Conservation (phyloP, 2,888 invertebrate species). For the Chalcis sispes region DNA sequence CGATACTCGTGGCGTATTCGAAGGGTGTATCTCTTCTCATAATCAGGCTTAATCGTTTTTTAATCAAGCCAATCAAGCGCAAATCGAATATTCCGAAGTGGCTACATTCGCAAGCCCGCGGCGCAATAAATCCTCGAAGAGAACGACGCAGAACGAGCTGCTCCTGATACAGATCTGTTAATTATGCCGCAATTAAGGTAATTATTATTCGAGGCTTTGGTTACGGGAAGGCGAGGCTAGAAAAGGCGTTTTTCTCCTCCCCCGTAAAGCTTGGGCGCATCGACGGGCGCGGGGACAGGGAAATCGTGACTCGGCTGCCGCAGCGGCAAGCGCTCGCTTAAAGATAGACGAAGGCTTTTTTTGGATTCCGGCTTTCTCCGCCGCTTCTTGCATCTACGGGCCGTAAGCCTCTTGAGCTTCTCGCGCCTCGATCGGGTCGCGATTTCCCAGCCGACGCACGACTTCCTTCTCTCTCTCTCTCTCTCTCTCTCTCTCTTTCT, state of each 20-base stretch:
- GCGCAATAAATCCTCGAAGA: slow-evolving; percentile 47
- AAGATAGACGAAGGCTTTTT: slow-evolving; percentile 27
- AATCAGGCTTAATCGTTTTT: slow-evolving; percentile 53
- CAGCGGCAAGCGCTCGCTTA: neutral
- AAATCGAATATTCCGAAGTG: slow-evolving; percentile 49
- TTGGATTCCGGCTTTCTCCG: slow-evolving; percentile 16
- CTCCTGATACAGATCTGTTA: slow-evolving; percentile 56
- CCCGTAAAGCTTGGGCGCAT: neutral
- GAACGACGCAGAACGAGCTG: slow-evolving; percentile 51
- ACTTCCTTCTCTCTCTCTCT: slow-evolving; percentile 56
- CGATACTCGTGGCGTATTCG: neutral
- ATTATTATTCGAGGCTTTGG: slow-evolving; percentile 53
- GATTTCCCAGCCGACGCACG: slow-evolving; percentile 61
- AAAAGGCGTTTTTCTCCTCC: slow-evolving; percentile 34
- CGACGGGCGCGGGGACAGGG: slow-evolving; percentile 35
- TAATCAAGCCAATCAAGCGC: slow-evolving; percentile 56
- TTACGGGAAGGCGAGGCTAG: slow-evolving; percentile 15
- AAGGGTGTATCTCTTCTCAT: slow-evolving; percentile 29
- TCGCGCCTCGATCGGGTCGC: slow-evolving; percentile 48
- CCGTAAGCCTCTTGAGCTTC: slow-evolving; percentile 13
- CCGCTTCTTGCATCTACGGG: neutral
- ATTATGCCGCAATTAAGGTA: slow-evolving; percentile 57
- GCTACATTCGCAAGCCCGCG: slow-evolving; percentile 28
- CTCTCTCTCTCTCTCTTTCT: slow-evolving; percentile 25
- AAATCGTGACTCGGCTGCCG: slow-evolving; percentile 47